Evolutionary conservation across 2,113 vertebrate genomes (phyloP), one percentile per base, ranked within the genome.

Genomic region (Corapipo altera): DNA sequence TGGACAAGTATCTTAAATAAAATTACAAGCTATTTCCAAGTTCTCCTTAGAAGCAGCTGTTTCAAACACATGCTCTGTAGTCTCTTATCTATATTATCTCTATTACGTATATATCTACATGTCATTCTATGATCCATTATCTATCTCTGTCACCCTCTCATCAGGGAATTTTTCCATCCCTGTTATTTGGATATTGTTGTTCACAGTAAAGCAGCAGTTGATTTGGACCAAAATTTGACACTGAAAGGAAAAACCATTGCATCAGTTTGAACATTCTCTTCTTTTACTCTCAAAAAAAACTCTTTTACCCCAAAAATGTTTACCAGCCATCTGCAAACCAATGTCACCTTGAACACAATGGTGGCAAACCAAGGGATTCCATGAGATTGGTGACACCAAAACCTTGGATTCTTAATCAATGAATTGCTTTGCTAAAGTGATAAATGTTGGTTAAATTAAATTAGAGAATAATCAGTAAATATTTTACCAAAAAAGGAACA

Each of bases 281-380:
- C 12, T 64, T 52, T 46, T 14, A 9, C 7, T 6, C 23, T 13
- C 41, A 10, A 35, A 44, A 72, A 37, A 1, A 37, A 11, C 32
- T 6, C 6, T 80, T 61, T 55, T 12, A 26, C 10, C 19, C 33
- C 48, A 20, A n/a, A 72, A 88, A 55, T 48, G 41, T 24, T 71
- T 22, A 35, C 30, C 52, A 61, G 71, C 44, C 48, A 46, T 1
- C 57, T n/a, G 51, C 48, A 91, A 59, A 55, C 19, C 55, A 52
- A 7, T 2, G 54, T 17, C 32, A 6, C 59, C 72, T 28, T 9
- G 19, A 51, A 26, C n/a, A 23, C 3, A 9, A 0, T 3, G 43
- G 28, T 52, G 62, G 21, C 61, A 87, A 70, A 52, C 27, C 57
- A 33, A 26, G 26, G 39, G 58, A 41, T 21, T 33, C 9, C 37